These are phyloP conservation scores for Limnothrissa miodon DNA, from an alignment of 2,113 vertebrate genomes.

Conservation along the genomic window DNA sequence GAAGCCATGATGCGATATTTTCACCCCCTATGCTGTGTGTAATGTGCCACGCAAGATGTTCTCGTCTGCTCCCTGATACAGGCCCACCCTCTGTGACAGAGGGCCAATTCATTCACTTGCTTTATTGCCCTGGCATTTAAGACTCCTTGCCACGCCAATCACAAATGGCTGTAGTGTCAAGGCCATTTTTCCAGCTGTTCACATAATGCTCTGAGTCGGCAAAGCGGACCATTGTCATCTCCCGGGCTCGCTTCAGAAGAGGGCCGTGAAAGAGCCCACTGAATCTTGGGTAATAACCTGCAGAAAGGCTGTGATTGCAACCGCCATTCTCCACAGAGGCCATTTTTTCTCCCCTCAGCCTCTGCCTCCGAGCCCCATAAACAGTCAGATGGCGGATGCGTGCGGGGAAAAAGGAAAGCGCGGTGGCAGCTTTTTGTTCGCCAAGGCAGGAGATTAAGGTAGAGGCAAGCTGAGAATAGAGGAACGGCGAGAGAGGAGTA, in stretches of 20 bases:
- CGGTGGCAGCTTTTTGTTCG: background rate
- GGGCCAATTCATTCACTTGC: conserved; percentile 63
- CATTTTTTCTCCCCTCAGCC: conserved; percentile 27
- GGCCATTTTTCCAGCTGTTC: conserved; percentile 65
- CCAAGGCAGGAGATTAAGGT: background rate
- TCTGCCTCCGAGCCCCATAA: conserved; percentile 43
- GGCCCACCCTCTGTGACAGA: conserved; percentile 67
- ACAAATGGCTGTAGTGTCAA: conserved; percentile 62
- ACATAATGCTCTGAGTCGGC: conserved; percentile 67
- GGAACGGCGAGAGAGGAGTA: conserved; percentile 17
- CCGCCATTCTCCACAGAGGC: conserved; percentile 67
- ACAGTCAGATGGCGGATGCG: background rate
- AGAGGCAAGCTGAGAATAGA: conserved; percentile 21
- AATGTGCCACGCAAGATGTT: conserved; percentile 59
- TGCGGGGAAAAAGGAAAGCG: conserved; percentile 19
- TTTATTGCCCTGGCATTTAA: conserved; percentile 67
- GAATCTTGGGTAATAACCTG: conserved; percentile 71
- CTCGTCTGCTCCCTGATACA: conserved; percentile 51
- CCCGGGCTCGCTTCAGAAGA: conserved; percentile 55
- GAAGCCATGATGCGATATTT: conserved; percentile 63
- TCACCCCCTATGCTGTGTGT: conserved; percentile 48
- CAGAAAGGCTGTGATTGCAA: conserved; percentile 67
- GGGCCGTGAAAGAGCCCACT: conserved; percentile 61
- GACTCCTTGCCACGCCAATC: conserved; percentile 65
- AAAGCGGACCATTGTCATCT: conserved; percentile 74